Evolutionary conservation across 2,888 invertebrate species (phyloP).

Genomic region (Bugulina stolonifera): DNA sequence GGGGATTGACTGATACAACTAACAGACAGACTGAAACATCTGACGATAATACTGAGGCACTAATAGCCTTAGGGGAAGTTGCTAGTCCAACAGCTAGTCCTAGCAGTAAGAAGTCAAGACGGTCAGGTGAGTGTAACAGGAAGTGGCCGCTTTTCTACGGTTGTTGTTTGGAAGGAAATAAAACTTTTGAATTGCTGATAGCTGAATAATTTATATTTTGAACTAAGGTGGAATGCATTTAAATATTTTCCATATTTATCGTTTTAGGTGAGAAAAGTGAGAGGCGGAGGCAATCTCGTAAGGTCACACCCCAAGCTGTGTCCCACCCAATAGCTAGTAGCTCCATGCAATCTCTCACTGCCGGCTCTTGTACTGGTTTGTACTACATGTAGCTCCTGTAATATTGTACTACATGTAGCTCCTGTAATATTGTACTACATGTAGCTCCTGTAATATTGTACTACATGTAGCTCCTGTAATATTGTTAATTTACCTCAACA

Average conservation of each 20-base stretch:
- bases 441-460: too few relatives aligned
- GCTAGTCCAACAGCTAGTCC: slow-evolving; percentile 15
- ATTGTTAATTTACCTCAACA: too few relatives aligned
- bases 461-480: too few relatives aligned
- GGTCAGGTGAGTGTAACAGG: neutral
- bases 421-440: too few relatives aligned
- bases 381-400: neutral
- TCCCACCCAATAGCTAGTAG: slow-evolving; percentile 18
- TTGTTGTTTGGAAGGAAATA: too few relatives aligned
- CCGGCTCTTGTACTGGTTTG: slow-evolving; percentile 3
- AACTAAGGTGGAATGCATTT: too few relatives aligned
- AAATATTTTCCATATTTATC: too few relatives aligned
- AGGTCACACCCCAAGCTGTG: neutral
- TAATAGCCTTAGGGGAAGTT: neutral
- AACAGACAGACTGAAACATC: neutral
- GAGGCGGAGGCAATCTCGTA: neutral
- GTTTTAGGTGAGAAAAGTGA: neutral
- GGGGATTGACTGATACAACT: neutral
- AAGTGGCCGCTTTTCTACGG: too few relatives aligned
- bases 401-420: too few relatives aligned
- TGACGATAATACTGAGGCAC: neutral
- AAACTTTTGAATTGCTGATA: too few relatives aligned
- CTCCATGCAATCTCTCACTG: slow-evolving; percentile 7
- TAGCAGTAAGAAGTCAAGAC: neutral
- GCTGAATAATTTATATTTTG: too few relatives aligned